phyloP scores from a whole-genome alignment of 1,140 invertebrate species.

The Pantala flavescens region DNA sequence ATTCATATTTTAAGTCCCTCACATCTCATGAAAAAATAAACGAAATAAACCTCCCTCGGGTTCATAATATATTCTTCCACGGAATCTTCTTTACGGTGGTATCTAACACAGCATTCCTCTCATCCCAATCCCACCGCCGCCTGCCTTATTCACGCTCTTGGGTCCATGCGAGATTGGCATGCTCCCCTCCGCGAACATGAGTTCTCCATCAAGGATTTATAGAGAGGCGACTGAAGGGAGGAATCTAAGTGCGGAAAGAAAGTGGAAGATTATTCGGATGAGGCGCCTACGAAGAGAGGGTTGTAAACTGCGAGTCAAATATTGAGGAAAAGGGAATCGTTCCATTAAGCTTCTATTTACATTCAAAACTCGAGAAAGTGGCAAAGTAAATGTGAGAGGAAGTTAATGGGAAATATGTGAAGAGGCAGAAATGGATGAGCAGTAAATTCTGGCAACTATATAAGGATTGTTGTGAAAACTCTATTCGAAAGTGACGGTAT shows the following conservation, averaged over 20 bases:
- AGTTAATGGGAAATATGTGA: not conserved
- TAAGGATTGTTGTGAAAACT: too few species aligned
- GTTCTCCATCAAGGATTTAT: conserved; percentile 9
- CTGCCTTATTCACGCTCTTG: not conserved
- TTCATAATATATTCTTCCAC: not conserved
- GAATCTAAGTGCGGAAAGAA: not conserved
- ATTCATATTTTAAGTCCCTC: not conserved
- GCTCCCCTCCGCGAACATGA: not conserved
- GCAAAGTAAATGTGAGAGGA: not conserved
- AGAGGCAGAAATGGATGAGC: not conserved
- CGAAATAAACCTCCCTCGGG: not conserved
- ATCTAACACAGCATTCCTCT: not conserved
- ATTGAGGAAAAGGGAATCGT: not conserved
- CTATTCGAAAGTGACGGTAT: too few species aligned
- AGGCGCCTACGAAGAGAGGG: not conserved
- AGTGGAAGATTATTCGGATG: not conserved
- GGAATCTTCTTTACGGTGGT: not conserved
- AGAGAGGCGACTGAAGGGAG: conserved; percentile 6
- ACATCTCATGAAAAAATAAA: not conserved
- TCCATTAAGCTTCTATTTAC: not conserved
- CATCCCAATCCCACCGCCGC: not conserved
- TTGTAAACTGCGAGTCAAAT: not conserved
- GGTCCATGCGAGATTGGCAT: too few species aligned
- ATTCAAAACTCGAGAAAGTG: conserved; percentile 4
- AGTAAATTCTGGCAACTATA: too few species aligned